These are phyloP conservation scores for Sialia sialis DNA, from an alignment of 2,113 vertebrate species.

Conservation along the genomic window DNA sequence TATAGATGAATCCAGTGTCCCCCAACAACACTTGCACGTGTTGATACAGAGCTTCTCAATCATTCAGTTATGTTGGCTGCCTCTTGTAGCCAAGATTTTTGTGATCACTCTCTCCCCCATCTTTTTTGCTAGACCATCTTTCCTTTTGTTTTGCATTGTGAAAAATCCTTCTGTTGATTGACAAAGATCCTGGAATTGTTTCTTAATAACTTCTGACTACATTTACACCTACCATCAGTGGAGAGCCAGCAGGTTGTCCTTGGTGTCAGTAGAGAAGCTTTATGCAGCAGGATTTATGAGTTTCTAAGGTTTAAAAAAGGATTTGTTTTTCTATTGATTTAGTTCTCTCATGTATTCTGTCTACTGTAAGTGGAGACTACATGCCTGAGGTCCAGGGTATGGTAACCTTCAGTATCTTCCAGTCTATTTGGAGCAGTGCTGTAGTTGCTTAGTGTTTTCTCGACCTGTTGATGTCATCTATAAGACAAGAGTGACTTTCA, in stretches of 20 bases:
- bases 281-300: background rate
- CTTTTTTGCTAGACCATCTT: background rate
- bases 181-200: background rate
- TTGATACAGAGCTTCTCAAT: background rate
- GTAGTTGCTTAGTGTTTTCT: background rate
- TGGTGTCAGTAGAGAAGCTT: background rate
- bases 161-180: background rate
- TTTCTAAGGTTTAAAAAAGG: background rate
- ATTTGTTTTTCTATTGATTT: background rate
- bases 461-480: background rate
- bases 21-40: background rate
- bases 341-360: background rate
- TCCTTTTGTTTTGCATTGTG: background rate
- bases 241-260: background rate
- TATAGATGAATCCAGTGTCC: background rate
- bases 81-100: background rate
- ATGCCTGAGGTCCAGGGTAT: background rate
- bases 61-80: background rate
- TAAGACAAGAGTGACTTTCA: background rate
- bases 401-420: background rate
- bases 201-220: background rate
- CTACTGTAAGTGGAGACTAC: accelerated
- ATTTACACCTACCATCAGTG: background rate
- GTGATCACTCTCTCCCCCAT: background rate
- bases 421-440: background rate